Percentiles rank a stretch among this genome's conserved stretches.
phyloP scores from a whole-genome alignment of 2,113 vertebrate species.

The Motacilla alba region DNA sequence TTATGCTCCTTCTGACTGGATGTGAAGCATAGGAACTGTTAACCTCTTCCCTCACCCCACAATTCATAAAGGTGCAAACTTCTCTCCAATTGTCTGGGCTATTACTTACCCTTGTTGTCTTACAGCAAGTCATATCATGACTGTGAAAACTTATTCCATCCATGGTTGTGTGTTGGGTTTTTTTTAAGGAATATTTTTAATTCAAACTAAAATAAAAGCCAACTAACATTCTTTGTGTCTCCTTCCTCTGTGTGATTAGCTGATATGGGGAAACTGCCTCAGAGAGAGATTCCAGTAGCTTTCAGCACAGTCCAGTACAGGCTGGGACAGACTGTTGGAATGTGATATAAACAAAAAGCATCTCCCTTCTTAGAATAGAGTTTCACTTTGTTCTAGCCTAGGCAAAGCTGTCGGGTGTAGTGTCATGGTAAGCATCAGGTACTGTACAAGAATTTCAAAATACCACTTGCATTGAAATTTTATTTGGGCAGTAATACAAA shows the following conservation, averaged over 20 bases:
- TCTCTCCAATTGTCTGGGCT: not conserved
- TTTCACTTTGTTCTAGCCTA: not conserved
- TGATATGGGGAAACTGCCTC: not conserved
- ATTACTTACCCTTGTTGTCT: conserved; percentile 14
- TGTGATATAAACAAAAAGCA: not conserved
- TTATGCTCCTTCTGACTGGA: not conserved
- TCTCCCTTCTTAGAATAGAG: not conserved
- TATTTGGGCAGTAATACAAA: not conserved
- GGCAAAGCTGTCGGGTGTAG: not conserved
- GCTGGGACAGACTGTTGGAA: not conserved
- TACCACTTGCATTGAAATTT: not conserved
- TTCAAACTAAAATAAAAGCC: conserved; percentile 65
- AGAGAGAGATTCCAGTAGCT: not conserved
- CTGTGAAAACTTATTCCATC: conserved; percentile 62
- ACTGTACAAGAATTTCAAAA: not conserved
- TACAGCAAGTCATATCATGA: not conserved
- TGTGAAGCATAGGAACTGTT: not conserved
- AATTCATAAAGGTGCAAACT: conserved; percentile 40
- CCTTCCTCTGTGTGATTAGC: not conserved
- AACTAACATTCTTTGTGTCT: not conserved
- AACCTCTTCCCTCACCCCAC: not conserved
- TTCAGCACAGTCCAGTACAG: not conserved
- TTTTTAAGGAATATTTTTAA: conserved; percentile 22
- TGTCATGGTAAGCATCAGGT: not conserved
- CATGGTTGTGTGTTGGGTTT: not conserved